Evolutionary conservation across 2,888 invertebrate genomes (phyloP), one percentile per base, ranked within the genome.

Genomic region (Dilophus febrilis): DNA sequence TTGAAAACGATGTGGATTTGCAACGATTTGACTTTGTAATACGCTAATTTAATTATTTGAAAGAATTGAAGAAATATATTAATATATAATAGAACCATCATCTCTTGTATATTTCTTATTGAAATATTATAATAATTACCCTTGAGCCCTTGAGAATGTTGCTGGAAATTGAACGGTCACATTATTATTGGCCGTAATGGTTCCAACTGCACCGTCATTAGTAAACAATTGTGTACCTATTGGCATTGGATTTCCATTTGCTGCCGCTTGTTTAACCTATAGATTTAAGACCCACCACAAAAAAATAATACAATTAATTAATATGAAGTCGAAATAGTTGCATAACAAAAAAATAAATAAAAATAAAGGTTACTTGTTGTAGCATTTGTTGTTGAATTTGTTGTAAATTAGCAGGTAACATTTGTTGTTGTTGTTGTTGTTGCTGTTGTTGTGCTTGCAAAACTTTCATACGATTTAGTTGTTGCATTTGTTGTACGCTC

Each of bases 241-340:
- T 18, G 63, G 61, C 62, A 71, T 66, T 4, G 70, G 67, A 43
- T 68, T 58, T 11, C 71, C 65, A 50, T 71, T 66, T 29, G 70
- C 70, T 29, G 74, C 74, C 38, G 72, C 72, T 54, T 77, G 74
- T 53, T 77, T 75, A 36, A 77, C 72, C 55, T 72, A 62, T n/a
- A n/a, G n/a, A n/a, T n/a, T n/a, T n/a, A n/a, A n/a, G n/a, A n/a
- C n/a, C n/a, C n/a, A n/a, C n/a, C n/a, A n/a, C n/a, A n/a, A n/a
- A n/a, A n/a, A n/a, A n/a, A n/a, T n/a, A n/a, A n/a, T n/a, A n/a
- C n/a, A n/a, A n/a, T n/a, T n/a, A 38, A 30, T 30, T 12, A 12
- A 10, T 30, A n/a, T 12, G 30, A n/a, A n/a, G n/a, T n/a, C n/a
- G n/a, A n/a, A n/a, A n/a, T n/a, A n/a, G n/a, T n/a, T n/a, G n/a